Base-by-base conservation (phyloP, 2,888 invertebrate species). In the Bombyx huttoni region DNA sequence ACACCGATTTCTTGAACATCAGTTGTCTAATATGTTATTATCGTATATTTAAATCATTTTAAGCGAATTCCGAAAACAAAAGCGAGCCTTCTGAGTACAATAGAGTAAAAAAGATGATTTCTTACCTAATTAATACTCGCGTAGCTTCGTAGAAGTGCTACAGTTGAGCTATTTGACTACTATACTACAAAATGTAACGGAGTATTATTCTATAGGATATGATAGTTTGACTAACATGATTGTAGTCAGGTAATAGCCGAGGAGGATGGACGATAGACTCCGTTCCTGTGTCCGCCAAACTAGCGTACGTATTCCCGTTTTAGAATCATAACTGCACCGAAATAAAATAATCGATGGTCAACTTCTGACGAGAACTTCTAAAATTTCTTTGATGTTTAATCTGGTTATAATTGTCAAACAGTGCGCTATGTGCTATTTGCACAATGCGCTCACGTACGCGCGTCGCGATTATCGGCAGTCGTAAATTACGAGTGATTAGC, bases 401-500 rank as follows among this genome's bases (percentile, higher is more conserved):
- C 40, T 40, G 12, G 40, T 12, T 12, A 40, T 40, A 40, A 40
- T 10, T 2, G 9, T 8, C 40, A 9, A 24, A n/a, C 7, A 64
- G 65, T 61, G 65, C 65, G 65, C 65, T 65, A n/a, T n/a, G 62
- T 68, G 63, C 58, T 57, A 68, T 70, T 78, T 73, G 81, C 78
- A 78, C 81, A 81, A 79, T 82, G 82, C 79, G 73, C 77, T 81
- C 85, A 86, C 86, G 86, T 84, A 81, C 81, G 67, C 73, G 60
- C 73, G 75, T 82, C 81, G 85, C 86, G 85, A 87, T 87, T 84
- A 85, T 82, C 83, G 76, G 63, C 65, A 75, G 71, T 83, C 82
- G 84, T 86, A 88, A 86, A 85, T 84, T 81, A 85, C 80, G 56
- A 66, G 66, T 70, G 79, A 86, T 88, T 88, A 83, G 78, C 87